Conservation (phyloP, 2,113 vertebrate species). For the Anoura caudifer region DNA sequence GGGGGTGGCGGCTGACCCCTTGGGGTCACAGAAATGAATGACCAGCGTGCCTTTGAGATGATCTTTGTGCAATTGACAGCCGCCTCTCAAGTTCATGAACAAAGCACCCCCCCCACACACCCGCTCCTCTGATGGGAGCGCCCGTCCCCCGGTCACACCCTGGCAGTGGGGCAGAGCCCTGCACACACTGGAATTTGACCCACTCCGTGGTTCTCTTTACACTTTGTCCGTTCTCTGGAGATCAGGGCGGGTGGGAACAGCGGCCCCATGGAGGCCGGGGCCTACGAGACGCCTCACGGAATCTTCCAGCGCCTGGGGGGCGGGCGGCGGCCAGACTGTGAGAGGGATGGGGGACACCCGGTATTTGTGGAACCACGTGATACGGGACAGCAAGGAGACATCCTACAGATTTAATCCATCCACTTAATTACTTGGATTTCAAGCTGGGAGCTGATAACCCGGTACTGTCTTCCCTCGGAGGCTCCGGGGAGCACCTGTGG, state of each 20-base stretch:
- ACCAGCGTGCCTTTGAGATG: accelerated
- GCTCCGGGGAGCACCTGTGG: background rate
- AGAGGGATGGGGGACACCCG: slow-evolving; percentile 42
- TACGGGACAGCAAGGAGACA: slow-evolving; percentile 44
- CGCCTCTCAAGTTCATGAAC: background rate
- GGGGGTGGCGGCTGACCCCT: background rate
- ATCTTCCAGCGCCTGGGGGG: background rate
- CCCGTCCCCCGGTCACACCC: background rate
- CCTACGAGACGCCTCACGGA: slow-evolving; percentile 22
- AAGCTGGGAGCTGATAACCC: slow-evolving; percentile 27
- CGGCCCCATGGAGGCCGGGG: slow-evolving; percentile 65
- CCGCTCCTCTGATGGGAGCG: background rate
- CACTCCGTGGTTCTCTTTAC: background rate
- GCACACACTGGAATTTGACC: background rate
- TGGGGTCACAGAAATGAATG: background rate
- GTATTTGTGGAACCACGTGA: slow-evolving; percentile 68
- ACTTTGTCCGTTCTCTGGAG: slow-evolving; percentile 51
- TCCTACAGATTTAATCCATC: slow-evolving; percentile 61
- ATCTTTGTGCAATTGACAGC: accelerated
- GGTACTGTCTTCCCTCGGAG: slow-evolving; percentile 21
- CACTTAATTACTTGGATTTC: slow-evolving; percentile 60
- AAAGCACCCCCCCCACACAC: background rate
- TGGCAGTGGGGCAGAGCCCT: background rate
- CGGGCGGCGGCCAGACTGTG: background rate
- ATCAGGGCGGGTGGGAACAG: slow-evolving; percentile 58